A percentile compares a stretch with the other conserved stretches of the same genome.
phyloP scores from a whole-genome alignment of 2,888 invertebrate genomes.

The Caenorhabditis imperialis region DNA sequence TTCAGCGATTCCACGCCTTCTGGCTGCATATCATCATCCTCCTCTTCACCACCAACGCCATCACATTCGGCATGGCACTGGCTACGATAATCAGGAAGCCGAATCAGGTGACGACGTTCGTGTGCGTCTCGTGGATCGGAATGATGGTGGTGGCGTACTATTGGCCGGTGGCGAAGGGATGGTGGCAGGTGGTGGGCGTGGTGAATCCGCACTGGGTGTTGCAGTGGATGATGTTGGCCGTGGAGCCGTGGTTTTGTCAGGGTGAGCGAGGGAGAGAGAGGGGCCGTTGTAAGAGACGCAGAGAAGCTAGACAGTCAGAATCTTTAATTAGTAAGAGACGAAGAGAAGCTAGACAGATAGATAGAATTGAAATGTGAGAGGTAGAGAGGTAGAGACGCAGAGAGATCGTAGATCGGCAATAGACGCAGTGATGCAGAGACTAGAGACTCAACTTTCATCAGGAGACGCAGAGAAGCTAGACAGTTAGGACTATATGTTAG shows the following conservation, averaged over 20 bases:
- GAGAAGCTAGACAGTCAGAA: too few species aligned
- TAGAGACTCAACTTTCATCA: too few species aligned
- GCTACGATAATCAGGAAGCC: constrained; percentile 21
- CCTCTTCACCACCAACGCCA: constrained; percentile 9
- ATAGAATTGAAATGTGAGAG: too few species aligned
- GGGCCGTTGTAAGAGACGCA: background rate
- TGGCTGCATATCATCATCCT: constrained; percentile 24
- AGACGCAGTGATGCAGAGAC: too few species aligned
- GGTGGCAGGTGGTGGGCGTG: constrained; percentile 12
- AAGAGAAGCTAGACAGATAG: too few species aligned
- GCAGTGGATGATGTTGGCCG: constrained; percentile 2
- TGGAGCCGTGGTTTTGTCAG: constrained; percentile 25
- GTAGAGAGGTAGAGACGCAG: too few species aligned
- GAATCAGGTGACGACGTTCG: constrained; percentile 9
- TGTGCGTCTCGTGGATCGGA: background rate
- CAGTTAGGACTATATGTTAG: too few species aligned
- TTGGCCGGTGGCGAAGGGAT: background rate
- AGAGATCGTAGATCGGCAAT: too few species aligned
- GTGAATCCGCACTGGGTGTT: constrained; percentile 13
- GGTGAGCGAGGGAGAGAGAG: too few species aligned
- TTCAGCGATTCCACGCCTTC: constrained; percentile 18
- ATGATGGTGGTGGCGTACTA: background rate
- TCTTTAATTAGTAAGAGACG: too few species aligned
- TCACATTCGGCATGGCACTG: constrained; percentile 14
- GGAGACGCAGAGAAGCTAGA: too few species aligned